Percentiles rank a stretch among this genome's conserved stretches.
phyloP scores from a whole-genome alignment of 2,797 vertebrate species.

The Melanotaenia boesemani region DNA sequence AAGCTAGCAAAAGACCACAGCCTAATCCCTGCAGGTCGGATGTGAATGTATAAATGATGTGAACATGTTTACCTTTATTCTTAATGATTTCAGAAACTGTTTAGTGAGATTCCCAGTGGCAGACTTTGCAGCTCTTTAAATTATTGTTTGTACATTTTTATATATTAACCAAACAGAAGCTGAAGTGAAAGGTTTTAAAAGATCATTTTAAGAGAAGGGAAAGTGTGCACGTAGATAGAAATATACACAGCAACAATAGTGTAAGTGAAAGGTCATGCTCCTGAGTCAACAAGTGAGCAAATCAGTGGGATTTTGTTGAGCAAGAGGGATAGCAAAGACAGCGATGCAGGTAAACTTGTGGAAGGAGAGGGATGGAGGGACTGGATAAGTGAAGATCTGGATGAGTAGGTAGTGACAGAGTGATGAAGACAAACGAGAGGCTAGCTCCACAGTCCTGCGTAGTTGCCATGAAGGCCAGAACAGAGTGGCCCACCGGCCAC shows the following conservation, averaged over 20 bases:
- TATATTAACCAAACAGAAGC: constrained; percentile 32
- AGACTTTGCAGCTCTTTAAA: constrained; percentile 66
- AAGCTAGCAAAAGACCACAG: constrained; percentile 53
- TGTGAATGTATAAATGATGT: constrained; percentile 60
- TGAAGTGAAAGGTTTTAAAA: constrained; percentile 32
- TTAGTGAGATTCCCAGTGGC: constrained; percentile 48
- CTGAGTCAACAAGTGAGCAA: constrained; percentile 72
- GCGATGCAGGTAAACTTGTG: constrained; percentile 20
- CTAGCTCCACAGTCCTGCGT: constrained; percentile 98
- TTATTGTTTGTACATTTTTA: constrained; percentile 56
- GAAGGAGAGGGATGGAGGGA: constrained; percentile 43
- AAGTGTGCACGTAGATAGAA: constrained; percentile 42
- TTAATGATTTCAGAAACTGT: constrained; percentile 50
- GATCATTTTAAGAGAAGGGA: constrained; percentile 13
- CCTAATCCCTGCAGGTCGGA: constrained; percentile 58
- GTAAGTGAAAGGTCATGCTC: constrained; percentile 73
- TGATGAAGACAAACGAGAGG: constrained; percentile 38
- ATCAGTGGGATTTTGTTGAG: constrained; percentile 40
- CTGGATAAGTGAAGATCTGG: constrained; percentile 39
- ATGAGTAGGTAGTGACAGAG: constrained; percentile 42
- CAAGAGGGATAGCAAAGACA: constrained; percentile 29
- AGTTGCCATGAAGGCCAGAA: constrained; percentile 98
- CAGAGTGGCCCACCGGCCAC: constrained; percentile 98
- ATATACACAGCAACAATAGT: constrained; percentile 63
- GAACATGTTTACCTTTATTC: constrained; percentile 57